phyloP scores from a whole-genome alignment of 1,140 invertebrate species.

The Nixonia krombeini region DNA sequence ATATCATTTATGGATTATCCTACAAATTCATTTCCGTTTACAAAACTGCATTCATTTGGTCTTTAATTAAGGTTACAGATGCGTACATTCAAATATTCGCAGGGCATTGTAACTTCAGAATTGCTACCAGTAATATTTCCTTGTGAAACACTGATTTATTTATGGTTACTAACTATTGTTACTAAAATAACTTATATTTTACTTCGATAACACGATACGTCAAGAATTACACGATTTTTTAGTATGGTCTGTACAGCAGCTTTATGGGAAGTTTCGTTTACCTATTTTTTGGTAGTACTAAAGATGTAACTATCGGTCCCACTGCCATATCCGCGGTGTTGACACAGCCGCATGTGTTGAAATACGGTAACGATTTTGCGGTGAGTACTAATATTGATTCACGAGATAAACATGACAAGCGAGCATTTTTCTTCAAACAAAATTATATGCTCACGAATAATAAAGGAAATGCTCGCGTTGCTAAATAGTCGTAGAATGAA shows the following conservation, averaged over 20 bases:
- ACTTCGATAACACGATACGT: too few relatives aligned
- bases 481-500: too few relatives aligned
- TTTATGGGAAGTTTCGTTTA: slow-evolving; percentile 82
- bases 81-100: too few relatives aligned
- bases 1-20: slow-evolving; percentile 2
- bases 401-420: background rate
- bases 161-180: too few relatives aligned
- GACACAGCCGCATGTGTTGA: slow-evolving; percentile 68
- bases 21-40: too few relatives aligned
- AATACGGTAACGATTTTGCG: slow-evolving; percentile 72
- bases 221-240: slow-evolving; percentile 51
- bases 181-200: too few relatives aligned
- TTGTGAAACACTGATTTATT: too few relatives aligned
- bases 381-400: slow-evolving; percentile 58
- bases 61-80: too few relatives aligned
- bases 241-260: slow-evolving; percentile 80
- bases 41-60: too few relatives aligned
- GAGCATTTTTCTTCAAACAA: background rate
- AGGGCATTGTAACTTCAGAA: too few relatives aligned
- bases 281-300: slow-evolving; percentile 77
- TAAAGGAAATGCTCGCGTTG: background rate
- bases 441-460: background rate
- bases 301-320: slow-evolving; percentile 77
- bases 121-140: too few relatives aligned
- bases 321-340: slow-evolving; percentile 76